Conservation (phyloP, 2,797 vertebrate species). For the Chelonia mydas region DNA sequence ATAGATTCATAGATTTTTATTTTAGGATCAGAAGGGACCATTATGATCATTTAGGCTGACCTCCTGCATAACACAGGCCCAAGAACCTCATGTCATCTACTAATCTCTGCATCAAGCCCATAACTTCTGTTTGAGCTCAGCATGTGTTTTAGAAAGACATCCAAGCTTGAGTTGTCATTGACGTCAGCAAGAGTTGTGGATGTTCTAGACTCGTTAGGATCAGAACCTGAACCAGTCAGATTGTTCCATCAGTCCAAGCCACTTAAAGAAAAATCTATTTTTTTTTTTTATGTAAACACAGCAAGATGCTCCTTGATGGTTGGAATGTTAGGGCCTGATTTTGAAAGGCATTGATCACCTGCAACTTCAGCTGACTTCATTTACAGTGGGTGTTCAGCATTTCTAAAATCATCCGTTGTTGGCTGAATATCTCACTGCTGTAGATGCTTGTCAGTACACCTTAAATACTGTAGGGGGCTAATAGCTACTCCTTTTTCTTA, state of each 20-base stretch:
- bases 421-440: neutral
- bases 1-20: neutral
- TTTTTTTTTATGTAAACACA: neutral
- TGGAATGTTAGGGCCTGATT: neutral
- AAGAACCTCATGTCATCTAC: neutral
- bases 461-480: neutral
- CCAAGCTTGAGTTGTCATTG: neutral
- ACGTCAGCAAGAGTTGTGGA: neutral
- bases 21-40: neutral
- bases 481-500: neutral
- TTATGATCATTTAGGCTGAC: neutral
- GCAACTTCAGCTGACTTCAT: neutral
- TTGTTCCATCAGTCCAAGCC: neutral
- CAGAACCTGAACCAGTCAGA: neutral
- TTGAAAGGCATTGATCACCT: neutral
- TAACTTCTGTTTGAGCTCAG: neutral
- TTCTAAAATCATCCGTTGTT: neutral
- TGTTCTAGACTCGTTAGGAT: neutral
- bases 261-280: neutral
- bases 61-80: neutral
- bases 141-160: neutral
- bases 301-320: neutral
- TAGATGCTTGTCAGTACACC: neutral
- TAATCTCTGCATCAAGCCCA: neutral
- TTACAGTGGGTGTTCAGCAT: neutral